Evolutionary conservation across 2,797 vertebrate species (phyloP).

Genomic region (Danio jaintianensis): DNA sequence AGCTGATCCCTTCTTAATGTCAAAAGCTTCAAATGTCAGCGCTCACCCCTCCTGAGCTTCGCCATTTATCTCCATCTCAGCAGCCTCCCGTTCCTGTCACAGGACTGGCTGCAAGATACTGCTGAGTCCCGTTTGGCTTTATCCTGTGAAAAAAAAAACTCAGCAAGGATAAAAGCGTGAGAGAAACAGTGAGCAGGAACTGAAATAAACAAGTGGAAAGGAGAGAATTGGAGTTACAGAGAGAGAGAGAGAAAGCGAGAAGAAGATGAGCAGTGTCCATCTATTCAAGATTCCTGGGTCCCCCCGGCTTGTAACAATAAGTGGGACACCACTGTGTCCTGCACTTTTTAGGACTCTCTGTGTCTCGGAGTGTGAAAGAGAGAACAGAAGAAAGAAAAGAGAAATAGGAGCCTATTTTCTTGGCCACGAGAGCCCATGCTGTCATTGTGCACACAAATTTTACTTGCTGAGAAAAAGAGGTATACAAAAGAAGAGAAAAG

Average conservation of each 20-base stretch:
- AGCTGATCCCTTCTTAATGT: constrained; percentile 51
- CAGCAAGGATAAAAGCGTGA: constrained; percentile 6
- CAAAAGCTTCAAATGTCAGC: constrained; percentile 54
- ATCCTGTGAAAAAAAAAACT: constrained; percentile 22
- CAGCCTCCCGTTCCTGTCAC: constrained; percentile 30
- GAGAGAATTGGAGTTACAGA: neutral
- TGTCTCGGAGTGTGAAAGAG: neutral
- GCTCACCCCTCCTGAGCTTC: constrained; percentile 8
- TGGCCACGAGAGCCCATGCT: neutral
- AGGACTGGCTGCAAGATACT: constrained; percentile 31
- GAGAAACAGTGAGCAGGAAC: constrained; percentile 2
- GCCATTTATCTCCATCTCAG: constrained; percentile 49
- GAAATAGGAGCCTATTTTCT: constrained; percentile 10
- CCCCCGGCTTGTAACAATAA: constrained; percentile 23
- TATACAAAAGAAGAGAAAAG: constrained; percentile 25
- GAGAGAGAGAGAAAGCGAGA: neutral
- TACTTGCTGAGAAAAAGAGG: constrained; percentile 33
- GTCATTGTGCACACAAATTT: constrained; percentile 31
- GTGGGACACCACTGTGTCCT: constrained; percentile 23
- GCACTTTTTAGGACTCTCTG: neutral
- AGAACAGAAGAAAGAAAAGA: neutral
- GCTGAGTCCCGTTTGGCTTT: constrained; percentile 20
- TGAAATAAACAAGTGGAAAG: constrained; percentile 24
- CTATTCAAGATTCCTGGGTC: neutral
- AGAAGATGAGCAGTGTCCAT: constrained; percentile 10